Percentiles rank a stretch among this genome's conserved stretches.
Conservation (phyloP, 2,888 invertebrate species). For the Leptopilina syphax region DNA sequence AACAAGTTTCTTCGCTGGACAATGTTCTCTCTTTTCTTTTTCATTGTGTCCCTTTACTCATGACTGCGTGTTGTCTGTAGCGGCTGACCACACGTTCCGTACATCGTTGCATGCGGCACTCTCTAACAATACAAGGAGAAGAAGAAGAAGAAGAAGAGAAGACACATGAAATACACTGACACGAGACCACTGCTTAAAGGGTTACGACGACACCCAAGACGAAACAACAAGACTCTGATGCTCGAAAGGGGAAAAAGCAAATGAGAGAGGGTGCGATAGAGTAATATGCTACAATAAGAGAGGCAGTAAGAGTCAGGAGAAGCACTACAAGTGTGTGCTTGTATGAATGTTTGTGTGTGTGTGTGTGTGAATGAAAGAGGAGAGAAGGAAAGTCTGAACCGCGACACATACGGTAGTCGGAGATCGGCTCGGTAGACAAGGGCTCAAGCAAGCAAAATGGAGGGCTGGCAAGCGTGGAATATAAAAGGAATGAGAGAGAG, state of each 20-base stretch:
- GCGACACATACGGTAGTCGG: constrained; percentile 75
- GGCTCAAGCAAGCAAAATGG: constrained; percentile 74
- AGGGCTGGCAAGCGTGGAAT: constrained; percentile 76
- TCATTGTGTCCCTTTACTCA: constrained; percentile 19
- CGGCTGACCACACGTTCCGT: constrained; percentile 30
- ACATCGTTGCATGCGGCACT: constrained; percentile 30
- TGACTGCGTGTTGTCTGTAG: constrained; percentile 23
- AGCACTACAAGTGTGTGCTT: neutral
- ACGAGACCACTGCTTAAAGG: constrained; percentile 20
- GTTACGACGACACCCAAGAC: constrained; percentile 35
- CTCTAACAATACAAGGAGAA: constrained; percentile 30
- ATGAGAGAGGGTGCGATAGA: constrained; percentile 36
- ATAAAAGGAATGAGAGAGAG: constrained; percentile 73
- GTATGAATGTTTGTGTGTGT: neutral
- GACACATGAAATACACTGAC: constrained; percentile 27
- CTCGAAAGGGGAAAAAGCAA: constrained; percentile 21
- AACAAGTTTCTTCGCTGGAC: too few relatives aligned
- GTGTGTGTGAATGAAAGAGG: constrained; percentile 35
- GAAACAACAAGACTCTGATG: constrained; percentile 43
- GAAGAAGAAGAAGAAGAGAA: neutral
- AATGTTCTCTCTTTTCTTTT: constrained; percentile 21
- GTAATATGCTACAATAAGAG: constrained; percentile 29
- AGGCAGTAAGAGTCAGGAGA: constrained; percentile 38
- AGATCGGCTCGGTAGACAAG: constrained; percentile 75
- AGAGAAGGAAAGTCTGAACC: constrained; percentile 33